These are phyloP conservation scores for Nymphalis urticae DNA, from an alignment of 2,888 invertebrate species.

Conservation along the genomic window DNA sequence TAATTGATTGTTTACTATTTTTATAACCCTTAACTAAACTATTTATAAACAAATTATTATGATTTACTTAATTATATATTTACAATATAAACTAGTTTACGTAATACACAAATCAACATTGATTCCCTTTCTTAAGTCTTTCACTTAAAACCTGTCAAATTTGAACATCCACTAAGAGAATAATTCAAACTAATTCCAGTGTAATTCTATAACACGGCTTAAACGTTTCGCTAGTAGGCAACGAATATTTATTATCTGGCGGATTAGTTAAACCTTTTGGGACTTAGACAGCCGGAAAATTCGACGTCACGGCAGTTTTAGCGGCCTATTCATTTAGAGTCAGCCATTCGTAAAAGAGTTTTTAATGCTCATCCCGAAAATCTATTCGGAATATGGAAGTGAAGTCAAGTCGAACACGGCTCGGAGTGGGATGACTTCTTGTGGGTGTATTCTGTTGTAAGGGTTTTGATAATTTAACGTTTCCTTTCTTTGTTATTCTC, in stretches of 20 bases:
- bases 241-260: constrained; percentile 39
- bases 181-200: too few species aligned
- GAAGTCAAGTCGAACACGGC: constrained; percentile 5
- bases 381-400: constrained; percentile 30
- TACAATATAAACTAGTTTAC: too few species aligned
- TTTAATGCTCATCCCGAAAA: constrained; percentile 39
- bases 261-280: constrained; percentile 39
- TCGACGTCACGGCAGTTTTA: constrained; percentile 38
- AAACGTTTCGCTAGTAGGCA: constrained; percentile 19
- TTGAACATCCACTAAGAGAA: too few species aligned
- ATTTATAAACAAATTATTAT: too few species aligned
- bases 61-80: too few species aligned
- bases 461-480: constrained; percentile 3
- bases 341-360: constrained; percentile 39
- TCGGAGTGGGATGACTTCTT: neutral
- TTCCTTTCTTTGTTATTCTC: neutral
- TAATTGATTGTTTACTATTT: too few species aligned
- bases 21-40: too few species aligned
- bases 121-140: too few species aligned
- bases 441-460: neutral
- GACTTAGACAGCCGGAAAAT: constrained; percentile 41
- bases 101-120: too few species aligned
- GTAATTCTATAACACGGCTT: constrained; percentile 29
- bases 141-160: too few species aligned
- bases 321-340: constrained; percentile 38